A percentile compares a stretch with the other conserved stretches of the same genome.
These are phyloP conservation scores for Biston stratarius DNA, from an alignment of 2,888 invertebrate species.

Conservation along the genomic window DNA sequence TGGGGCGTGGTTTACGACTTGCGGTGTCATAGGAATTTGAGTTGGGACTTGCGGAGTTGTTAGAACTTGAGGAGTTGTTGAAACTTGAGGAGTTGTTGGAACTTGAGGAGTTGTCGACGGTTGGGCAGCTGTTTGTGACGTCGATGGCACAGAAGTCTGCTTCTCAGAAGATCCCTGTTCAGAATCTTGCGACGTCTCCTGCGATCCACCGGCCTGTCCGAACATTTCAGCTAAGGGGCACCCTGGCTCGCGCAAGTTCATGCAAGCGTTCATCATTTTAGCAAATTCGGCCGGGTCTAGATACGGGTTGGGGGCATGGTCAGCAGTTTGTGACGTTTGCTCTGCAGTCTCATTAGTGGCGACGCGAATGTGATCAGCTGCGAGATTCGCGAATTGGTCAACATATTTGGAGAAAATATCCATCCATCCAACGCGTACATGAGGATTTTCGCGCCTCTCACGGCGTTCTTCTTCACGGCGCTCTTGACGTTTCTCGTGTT, in stretches of 20 bases:
- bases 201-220: neutral
- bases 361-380: constrained; percentile 69
- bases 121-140: neutral
- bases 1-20: neutral
- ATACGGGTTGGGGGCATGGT: neutral
- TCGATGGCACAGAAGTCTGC: constrained; percentile 1
- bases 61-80: neutral
- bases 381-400: constrained; percentile 84
- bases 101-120: neutral
- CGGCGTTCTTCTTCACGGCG: constrained; percentile 49
- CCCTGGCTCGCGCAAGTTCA: neutral
- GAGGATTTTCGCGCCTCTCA: constrained; percentile 51
- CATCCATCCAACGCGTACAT: constrained; percentile 71
- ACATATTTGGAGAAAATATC: constrained; percentile 80
- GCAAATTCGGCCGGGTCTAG: constrained; percentile 8
- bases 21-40: neutral
- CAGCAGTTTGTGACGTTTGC: neutral
- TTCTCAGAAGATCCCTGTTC: constrained; percentile 23
- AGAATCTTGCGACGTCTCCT: constrained; percentile 5
- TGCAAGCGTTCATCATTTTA: constrained; percentile 11
- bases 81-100: neutral
- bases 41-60: neutral
- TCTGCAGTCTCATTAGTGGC: constrained; percentile 17
- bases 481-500: constrained; percentile 45
- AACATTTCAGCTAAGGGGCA: neutral